Percentiles rank a stretch among this genome's conserved stretches.
Evolutionary conservation across 2,797 vertebrate genomes (phyloP).

Genomic region (Scolopax bukidnonensis): DNA sequence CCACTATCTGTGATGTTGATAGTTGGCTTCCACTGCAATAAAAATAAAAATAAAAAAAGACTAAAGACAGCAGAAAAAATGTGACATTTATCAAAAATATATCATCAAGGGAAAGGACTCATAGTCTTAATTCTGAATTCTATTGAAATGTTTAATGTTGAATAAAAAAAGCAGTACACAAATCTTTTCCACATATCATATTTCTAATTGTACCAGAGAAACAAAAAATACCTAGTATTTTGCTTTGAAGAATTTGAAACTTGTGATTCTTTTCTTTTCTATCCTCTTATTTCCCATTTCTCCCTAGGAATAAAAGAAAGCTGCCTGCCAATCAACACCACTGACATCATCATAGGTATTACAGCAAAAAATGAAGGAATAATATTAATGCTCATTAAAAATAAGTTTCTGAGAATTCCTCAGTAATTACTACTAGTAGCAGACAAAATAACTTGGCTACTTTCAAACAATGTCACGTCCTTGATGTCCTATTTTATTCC

Average conservation of each 20-base stretch:
- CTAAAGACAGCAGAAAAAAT: neutral
- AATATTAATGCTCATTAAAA: neutral
- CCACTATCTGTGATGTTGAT: neutral
- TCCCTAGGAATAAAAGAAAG: neutral
- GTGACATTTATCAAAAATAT: neutral
- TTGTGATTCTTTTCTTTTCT: neutral
- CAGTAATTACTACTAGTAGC: neutral
- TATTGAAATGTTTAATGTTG: neutral
- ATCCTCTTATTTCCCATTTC: neutral
- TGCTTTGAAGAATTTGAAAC: neutral
- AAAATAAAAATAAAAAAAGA: neutral
- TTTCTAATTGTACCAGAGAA: neutral
- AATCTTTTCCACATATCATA: neutral
- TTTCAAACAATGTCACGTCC: neutral
- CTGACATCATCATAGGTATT: neutral
- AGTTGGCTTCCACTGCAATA: neutral
- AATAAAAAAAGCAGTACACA: neutral
- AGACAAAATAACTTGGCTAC: neutral
- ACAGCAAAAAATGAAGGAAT: neutral
- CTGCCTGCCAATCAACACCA: neutral
- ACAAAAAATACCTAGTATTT: neutral
- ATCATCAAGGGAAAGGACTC: neutral
- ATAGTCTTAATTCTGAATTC: neutral
- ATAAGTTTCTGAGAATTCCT: neutral
- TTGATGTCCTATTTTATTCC: neutral